Conservation (phyloP, 2,888 invertebrate genomes). For the Drosophila formosana region DNA sequence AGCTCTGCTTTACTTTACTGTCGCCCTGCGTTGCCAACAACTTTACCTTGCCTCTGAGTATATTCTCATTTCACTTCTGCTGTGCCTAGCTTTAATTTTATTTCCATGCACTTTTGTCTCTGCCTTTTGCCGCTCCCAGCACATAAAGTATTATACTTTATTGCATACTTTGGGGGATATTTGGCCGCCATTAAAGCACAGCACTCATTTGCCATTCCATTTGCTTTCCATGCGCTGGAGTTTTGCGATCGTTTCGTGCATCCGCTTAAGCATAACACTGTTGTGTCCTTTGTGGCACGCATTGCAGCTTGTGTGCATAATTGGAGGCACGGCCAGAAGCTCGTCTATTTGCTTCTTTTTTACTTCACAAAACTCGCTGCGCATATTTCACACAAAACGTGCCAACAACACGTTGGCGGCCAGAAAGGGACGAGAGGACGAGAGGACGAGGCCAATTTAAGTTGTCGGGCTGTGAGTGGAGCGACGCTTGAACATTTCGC, state of each 20-base stretch:
- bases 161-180: conserved; percentile 49
- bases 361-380: background rate
- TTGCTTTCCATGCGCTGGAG: conserved; percentile 24
- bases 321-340: conserved; percentile 44
- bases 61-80: conserved; percentile 3
- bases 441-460: conserved; percentile 35
- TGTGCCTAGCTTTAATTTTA: conserved; percentile 42
- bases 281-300: conserved; percentile 35
- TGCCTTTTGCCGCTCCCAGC: background rate
- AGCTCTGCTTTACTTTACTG: conserved; percentile 22
- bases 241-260: conserved; percentile 16
- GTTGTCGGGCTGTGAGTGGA: background rate
- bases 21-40: conserved; percentile 12
- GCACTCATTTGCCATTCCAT: conserved; percentile 69
- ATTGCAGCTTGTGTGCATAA: conserved; percentile 52
- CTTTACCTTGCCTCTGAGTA: conserved; percentile 32
- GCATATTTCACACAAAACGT: conserved; percentile 14
- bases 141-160: conserved; percentile 52
- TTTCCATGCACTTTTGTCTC: conserved; percentile 39
- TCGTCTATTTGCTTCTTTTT: background rate
- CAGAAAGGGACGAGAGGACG: background rate
- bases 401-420: background rate
- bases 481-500: conserved; percentile 24
- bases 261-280: background rate
- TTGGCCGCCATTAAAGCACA: conserved; percentile 13